Base-by-base conservation (phyloP, 2,113 vertebrate genomes). In the Ariopsis seemanni region DNA sequence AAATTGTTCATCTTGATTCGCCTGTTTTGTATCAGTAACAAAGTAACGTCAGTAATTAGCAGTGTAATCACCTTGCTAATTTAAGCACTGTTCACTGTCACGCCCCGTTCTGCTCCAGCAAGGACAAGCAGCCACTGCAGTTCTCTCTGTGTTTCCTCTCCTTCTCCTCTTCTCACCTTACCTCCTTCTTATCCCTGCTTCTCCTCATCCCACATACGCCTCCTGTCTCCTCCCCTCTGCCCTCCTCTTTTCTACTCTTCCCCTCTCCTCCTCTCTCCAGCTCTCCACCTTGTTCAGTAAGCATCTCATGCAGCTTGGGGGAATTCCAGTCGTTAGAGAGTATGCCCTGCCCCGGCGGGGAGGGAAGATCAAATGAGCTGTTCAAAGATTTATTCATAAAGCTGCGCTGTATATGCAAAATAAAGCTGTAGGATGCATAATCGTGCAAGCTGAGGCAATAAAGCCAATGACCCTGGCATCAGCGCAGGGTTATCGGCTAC, bases 21-120 rank as follows among this genome's bases (percentile, higher is more conserved):
- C 92, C 88, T 92, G 93, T 92, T 94, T 95, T 94, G 95, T 96
- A 96, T 96, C 95, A 95, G 92, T 96, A 93, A 92, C 93, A 92
- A 92, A 87, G 90, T 92, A 90, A 91, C 95, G 89, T 91, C 92
- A 91, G 92, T 96, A 96, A 97, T 97, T 95, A 95, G 94, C 88
- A 89, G 93, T 90, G 95, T 96, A 96, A 97, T 97, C 94, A 96
- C 92, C 93, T 93, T 93, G 92, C 90, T 93, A 94, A 95, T 95
- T 95, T 92, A 95, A 94, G 93, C 91, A 92, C 86, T 93, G 91
- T 91, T 95, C 94, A 87, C 92, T 92, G 91, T 92, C 93, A 94
- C 89, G 85, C 83, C 90, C 93, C 84, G 87, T 90, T 91, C 88
- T 5, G 84, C 88, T 83, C 77, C 53, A 71, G 55, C 84, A 87